These are phyloP conservation scores for Drosophila parvula DNA, from an alignment of 1,140 invertebrate genomes.

Conservation along the genomic window DNA sequence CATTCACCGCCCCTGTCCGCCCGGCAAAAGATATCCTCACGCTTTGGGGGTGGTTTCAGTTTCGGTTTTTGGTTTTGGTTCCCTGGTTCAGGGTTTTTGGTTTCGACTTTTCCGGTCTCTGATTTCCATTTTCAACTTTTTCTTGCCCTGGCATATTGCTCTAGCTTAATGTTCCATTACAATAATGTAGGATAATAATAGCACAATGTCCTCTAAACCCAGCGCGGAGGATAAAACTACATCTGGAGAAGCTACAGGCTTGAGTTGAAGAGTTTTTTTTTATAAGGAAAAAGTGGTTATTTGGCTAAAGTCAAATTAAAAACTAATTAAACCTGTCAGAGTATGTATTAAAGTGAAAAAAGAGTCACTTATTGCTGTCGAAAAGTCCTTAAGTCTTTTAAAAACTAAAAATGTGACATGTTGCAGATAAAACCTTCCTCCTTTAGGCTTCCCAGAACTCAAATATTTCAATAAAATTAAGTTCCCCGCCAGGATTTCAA, in stretches of 20 bases:
- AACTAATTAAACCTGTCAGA: neutral
- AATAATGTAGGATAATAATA: slow-evolving; percentile 9
- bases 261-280: neutral
- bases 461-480: too few relatives aligned
- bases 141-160: neutral
- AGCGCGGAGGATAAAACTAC: neutral
- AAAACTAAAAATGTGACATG: neutral
- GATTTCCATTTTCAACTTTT: slow-evolving; percentile 55
- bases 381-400: neutral
- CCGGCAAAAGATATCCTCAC: slow-evolving; percentile 52
- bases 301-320: neutral
- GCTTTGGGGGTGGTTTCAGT: slow-evolving; percentile 67
- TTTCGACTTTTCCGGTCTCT: slow-evolving; percentile 18
- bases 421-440: neutral
- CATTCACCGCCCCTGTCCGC: slow-evolving; percentile 15
- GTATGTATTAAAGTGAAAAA: too few relatives aligned
- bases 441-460: neutral
- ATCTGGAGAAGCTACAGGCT: too few relatives aligned
- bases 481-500: neutral
- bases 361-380: too few relatives aligned
- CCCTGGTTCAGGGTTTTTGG: slow-evolving; percentile 14
- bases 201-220: neutral
- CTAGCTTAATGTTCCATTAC: slow-evolving; percentile 18
- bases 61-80: slow-evolving; percentile 48
- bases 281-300: too few relatives aligned